Percentiles rank a stretch among this genome's conserved stretches.
These are phyloP conservation scores for Gymnobelideus leadbeateri DNA, from an alignment of 2,113 vertebrate genomes.

Conservation along the genomic window DNA sequence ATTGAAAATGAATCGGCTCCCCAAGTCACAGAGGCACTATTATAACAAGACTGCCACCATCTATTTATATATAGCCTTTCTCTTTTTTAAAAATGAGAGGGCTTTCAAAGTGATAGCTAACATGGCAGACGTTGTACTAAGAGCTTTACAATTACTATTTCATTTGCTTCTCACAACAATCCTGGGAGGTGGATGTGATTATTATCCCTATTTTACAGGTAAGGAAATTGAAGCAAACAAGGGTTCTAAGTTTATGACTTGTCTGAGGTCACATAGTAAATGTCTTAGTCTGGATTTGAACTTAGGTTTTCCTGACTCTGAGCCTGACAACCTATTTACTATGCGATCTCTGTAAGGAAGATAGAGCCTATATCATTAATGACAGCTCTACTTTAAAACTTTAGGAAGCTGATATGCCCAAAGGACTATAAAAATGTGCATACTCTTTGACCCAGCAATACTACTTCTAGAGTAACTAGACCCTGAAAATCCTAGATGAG, in stretches of 20 bases:
- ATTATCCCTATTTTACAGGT: neutral
- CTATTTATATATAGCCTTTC: neutral
- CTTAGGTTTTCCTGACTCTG: neutral
- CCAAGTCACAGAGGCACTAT: neutral
- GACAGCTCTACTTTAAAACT: neutral
- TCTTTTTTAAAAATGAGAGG: neutral
- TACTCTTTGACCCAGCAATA: too few relatives aligned
- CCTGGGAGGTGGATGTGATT: neutral
- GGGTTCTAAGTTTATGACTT: too few relatives aligned
- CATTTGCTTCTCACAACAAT: neutral
- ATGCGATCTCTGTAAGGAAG: neutral
- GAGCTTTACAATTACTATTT: neutral
- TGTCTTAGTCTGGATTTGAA: neutral
- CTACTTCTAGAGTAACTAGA: neutral
- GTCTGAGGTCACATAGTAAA: neutral
- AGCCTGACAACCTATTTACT: neutral
- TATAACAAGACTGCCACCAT: neutral
- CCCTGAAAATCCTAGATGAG: neutral
- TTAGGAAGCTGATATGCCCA: neutral
- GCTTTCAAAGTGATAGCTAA: neutral
- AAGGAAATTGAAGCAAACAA: neutral
- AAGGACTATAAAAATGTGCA: too few relatives aligned
- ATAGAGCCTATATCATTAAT: neutral
- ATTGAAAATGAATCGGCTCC: neutral
- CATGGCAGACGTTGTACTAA: neutral